These are phyloP conservation scores for Leptinotarsa juncta DNA, from an alignment of 2,888 invertebrate species.

Conservation along the genomic window DNA sequence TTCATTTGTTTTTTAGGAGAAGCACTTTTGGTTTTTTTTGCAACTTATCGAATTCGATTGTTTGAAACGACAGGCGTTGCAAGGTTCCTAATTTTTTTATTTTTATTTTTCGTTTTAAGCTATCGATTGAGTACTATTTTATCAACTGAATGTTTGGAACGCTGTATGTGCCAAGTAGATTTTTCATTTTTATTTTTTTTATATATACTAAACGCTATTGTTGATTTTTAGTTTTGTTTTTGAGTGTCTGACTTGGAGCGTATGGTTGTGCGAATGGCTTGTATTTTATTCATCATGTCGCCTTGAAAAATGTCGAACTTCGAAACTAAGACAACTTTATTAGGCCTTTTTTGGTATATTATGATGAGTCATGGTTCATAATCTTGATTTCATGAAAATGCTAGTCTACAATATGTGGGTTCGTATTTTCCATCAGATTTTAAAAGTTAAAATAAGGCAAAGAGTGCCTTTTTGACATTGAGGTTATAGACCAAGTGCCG, in stretches of 20 bases:
- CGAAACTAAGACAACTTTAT: no score
- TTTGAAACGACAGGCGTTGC: conserved; percentile 59
- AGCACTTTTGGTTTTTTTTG: conserved; percentile 39
- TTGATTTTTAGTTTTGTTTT: conserved; percentile 51
- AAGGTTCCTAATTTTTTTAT: conserved; percentile 51
- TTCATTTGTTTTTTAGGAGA: conserved; percentile 38
- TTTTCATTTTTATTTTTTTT: conserved; percentile 35
- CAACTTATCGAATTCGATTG: conserved; percentile 48
- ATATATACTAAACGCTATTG: conserved; percentile 43
- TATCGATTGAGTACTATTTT: conserved; percentile 49
- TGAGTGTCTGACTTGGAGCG: conserved; percentile 43
- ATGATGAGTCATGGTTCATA: no score
- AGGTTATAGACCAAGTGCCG: no score
- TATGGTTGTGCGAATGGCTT: conserved; percentile 35
- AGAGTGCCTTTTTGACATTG: no score
- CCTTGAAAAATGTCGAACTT: conserved; percentile 36
- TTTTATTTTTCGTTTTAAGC: conserved; percentile 44
- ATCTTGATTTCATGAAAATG: no score
- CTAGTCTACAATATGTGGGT: no score
- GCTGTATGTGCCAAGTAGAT: conserved; percentile 55
- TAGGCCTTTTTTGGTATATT: no score
- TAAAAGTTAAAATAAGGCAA: no score
- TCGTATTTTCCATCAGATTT: no score
- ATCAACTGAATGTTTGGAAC: conserved; percentile 49
- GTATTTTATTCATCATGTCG: conserved; percentile 34